Evolutionary conservation across 2,888 invertebrate species (phyloP), one percentile per base, ranked within the genome.

Genomic region (Sturmia bella): DNA sequence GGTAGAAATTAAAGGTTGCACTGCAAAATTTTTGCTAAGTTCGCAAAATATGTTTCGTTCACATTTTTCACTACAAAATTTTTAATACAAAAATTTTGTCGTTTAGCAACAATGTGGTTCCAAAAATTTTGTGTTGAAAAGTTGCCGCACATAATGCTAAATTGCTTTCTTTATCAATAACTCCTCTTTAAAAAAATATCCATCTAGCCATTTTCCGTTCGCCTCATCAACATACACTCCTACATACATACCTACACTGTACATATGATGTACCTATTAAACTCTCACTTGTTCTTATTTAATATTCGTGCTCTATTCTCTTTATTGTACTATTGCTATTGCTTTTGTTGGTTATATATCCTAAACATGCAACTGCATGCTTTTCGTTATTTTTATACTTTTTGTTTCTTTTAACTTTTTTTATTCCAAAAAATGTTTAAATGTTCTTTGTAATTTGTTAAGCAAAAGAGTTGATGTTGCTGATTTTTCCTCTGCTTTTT

Each of bases 361-460:
- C 70, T 82, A 66, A 78, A 70, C 82, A 82, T 82, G 82, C 82
- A 82, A 82, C 74, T 82, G 78, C 78, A 78, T 75, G 66, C 59
- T 66, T 52, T 57, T 66, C 52, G 61, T 73, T 72, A 45, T 63
- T 73, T 24, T 32, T 45, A 24, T 68, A 48, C 37, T 63, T 61
- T 57, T 61, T 41, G 45, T 64, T 37, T 11, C 19, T 61, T 54
- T 61, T 57, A 32, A n/a, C n/a, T n/a, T 72, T 68, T 32, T 56
- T 59, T 54, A 1, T 59, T 57, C 24, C 17, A 12, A n/a, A 37
- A 17, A 12, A 43, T 63, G 0, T 57, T 57, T 43, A 39, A 68
- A 52, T 61, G 59, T 61, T 72, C 64, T 69, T 68, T 61, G 69
- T 63, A 73, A 80, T 80, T 80, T 83, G 73, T 83, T 73, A 69